A percentile compares a stretch with the other conserved stretches of the same genome.
Evolutionary conservation across 2,888 invertebrate species (phyloP).

Genomic region (Gnatocerus cornutus): DNA sequence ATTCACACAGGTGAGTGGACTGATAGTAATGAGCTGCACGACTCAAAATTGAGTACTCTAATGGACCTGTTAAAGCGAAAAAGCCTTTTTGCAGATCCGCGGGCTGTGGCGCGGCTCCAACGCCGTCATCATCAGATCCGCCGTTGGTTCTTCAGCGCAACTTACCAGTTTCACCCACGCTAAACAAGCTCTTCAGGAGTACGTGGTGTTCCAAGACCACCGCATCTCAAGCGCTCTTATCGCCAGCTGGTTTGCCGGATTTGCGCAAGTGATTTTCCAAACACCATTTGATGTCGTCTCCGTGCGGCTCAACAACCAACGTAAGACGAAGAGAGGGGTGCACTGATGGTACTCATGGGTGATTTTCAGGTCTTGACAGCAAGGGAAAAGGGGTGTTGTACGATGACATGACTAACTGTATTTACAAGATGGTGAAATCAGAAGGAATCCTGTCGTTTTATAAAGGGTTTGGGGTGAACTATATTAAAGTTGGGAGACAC

Average conservation of each 20-base stretch:
- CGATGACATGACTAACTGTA: slow-evolving; percentile 83
- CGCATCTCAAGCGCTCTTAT: slow-evolving; percentile 76
- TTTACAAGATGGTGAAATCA: slow-evolving; percentile 81
- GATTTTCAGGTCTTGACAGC: slow-evolving; percentile 75
- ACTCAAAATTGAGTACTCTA: too few relatives aligned
- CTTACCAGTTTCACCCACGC: slow-evolving; percentile 84
- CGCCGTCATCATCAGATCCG: slow-evolving; percentile 81
- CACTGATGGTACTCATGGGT: slow-evolving; percentile 22
- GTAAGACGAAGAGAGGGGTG: too few relatives aligned
- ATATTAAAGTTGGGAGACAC: slow-evolving; percentile 91
- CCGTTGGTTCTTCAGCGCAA: slow-evolving; percentile 89
- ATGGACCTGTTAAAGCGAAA: too few relatives aligned
- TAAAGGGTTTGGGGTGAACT: slow-evolving; percentile 92
- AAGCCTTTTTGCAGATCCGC: slow-evolving; percentile 63
- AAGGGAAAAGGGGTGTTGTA: slow-evolving; percentile 80
- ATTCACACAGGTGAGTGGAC: too few relatives aligned
- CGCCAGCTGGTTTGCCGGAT: slow-evolving; percentile 85
- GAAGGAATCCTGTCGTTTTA: slow-evolving; percentile 90
- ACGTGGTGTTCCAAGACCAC: slow-evolving; percentile 65
- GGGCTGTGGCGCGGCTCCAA: slow-evolving; percentile 87
- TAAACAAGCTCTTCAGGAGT: slow-evolving; percentile 72
- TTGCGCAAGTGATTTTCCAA: slow-evolving; percentile 83
- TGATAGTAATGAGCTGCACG: too few relatives aligned
- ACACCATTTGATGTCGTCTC: slow-evolving; percentile 92
- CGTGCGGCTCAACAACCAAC: slow-evolving; percentile 92